Evolutionary conservation across 2,113 vertebrate genomes (phyloP).

Genomic region (Amphiprion ocellaris): DNA sequence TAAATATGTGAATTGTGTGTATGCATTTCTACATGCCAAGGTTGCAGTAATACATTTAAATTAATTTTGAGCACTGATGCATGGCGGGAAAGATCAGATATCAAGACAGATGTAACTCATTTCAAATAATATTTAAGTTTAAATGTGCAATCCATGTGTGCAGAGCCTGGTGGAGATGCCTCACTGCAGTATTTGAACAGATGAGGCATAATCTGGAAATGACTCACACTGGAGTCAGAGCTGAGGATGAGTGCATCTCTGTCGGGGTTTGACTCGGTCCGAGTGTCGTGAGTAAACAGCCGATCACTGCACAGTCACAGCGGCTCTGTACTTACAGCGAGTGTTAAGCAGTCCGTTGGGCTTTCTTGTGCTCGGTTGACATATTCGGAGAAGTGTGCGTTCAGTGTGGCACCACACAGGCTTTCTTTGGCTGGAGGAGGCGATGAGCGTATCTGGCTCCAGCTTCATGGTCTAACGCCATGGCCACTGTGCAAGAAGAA

Average conservation of each 20-base stretch:
- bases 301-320: background rate
- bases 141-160: background rate
- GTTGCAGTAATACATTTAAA: conserved; percentile 10
- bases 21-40: conserved; percentile 1
- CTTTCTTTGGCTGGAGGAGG: conserved; percentile 54
- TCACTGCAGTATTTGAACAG: background rate
- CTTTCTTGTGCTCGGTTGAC: conserved; percentile 56
- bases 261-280: conserved; percentile 15
- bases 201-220: conserved; percentile 5
- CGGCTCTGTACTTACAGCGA: conserved; percentile 69
- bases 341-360: conserved; percentile 66
- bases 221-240: conserved; percentile 10
- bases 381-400: conserved; percentile 50
- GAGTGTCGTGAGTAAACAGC: conserved; percentile 28
- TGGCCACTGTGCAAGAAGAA: conserved; percentile 55
- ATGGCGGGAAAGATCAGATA: background rate
- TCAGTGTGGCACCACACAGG: conserved; percentile 49
- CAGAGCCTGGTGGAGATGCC: background rate
- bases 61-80: conserved; percentile 14
- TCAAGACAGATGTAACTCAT: background rate
- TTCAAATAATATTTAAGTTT: background rate
- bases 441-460: conserved; percentile 58
- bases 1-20: conserved; percentile 8
- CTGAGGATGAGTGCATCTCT: conserved; percentile 27
- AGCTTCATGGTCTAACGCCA: conserved; percentile 67